Percentiles rank a stretch among this genome's conserved stretches.
Evolutionary conservation across 2,888 invertebrate species (phyloP).

Genomic region (Esperia sulphurella): DNA sequence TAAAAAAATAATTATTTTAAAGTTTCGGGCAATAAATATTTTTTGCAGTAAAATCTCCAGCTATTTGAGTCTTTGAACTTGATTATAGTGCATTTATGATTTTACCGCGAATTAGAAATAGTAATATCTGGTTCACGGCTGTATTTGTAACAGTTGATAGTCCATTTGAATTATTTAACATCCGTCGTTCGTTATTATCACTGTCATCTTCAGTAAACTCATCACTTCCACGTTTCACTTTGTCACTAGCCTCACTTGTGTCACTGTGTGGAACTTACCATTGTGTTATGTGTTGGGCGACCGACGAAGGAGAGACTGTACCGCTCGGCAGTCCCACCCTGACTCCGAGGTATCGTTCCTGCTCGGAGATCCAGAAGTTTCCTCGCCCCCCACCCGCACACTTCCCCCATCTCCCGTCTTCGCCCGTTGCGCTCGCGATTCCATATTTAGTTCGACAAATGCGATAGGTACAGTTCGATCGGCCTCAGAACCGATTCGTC

Average conservation of each 20-base stretch:
- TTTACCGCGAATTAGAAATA: no score
- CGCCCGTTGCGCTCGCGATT: slow-evolving; percentile 40
- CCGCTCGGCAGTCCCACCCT: slow-evolving; percentile 75
- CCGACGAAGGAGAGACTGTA: slow-evolving; percentile 75
- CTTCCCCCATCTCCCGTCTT: slow-evolving; percentile 20
- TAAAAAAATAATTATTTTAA: no score
- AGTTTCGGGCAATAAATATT: no score
- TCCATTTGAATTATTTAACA: not conserved
- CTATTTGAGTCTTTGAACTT: no score
- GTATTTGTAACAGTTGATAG: not conserved
- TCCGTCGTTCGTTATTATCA: not conserved
- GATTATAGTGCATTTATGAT: no score
- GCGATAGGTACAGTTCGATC: slow-evolving; percentile 45
- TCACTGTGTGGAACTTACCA: slow-evolving; percentile 59
- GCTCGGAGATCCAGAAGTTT: slow-evolving; percentile 44
- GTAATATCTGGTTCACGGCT: not conserved
- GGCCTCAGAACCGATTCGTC: slow-evolving; percentile 52
- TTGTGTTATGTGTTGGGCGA: slow-evolving; percentile 68
- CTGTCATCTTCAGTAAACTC: not conserved
- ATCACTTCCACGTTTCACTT: slow-evolving; percentile 29
- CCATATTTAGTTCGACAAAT: slow-evolving; percentile 75
- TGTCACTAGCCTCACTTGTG: slow-evolving; percentile 23
- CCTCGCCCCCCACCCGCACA: slow-evolving; percentile 34
- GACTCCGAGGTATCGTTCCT: slow-evolving; percentile 64
- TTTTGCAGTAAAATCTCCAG: no score